phyloP scores from a whole-genome alignment of 2,113 vertebrate genomes.

The Budorcas taxicolor region DNA sequence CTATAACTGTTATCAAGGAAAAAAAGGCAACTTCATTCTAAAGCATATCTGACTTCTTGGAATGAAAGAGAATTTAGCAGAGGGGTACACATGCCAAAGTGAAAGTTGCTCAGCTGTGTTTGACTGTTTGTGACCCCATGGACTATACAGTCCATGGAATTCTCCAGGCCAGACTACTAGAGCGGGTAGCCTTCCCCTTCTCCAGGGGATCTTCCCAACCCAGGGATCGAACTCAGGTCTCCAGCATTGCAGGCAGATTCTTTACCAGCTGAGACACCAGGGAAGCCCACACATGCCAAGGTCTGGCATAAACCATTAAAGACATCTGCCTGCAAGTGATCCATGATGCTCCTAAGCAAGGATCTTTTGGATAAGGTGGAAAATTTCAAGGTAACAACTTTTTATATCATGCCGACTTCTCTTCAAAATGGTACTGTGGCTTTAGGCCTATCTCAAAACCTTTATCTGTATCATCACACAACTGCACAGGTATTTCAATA shows the following conservation, averaged over 20 bases:
- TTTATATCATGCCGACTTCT: not conserved
- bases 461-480: not conserved
- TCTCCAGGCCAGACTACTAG: not conserved
- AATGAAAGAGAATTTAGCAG: not conserved
- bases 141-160: not conserved
- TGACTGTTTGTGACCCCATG: not conserved
- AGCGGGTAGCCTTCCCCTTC: not conserved
- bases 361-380: not conserved
- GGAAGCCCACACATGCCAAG: not conserved
- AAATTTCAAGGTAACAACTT: not conserved
- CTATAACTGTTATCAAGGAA: not conserved
- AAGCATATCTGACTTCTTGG: not conserved
- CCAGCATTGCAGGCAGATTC: fast-evolving
- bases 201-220: not conserved
- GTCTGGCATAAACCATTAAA: no score
- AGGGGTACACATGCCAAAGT: not conserved
- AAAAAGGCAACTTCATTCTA: not conserved
- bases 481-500: not conserved
- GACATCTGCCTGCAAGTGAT: fast-evolving
- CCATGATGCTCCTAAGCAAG: not conserved
- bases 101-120: fast-evolving
- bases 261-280: not conserved
- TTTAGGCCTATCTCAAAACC: not conserved
- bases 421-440: not conserved
- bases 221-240: not conserved